Evolutionary conservation across 2,888 invertebrate species (phyloP).

Genomic region (Eristalis intricaria): DNA sequence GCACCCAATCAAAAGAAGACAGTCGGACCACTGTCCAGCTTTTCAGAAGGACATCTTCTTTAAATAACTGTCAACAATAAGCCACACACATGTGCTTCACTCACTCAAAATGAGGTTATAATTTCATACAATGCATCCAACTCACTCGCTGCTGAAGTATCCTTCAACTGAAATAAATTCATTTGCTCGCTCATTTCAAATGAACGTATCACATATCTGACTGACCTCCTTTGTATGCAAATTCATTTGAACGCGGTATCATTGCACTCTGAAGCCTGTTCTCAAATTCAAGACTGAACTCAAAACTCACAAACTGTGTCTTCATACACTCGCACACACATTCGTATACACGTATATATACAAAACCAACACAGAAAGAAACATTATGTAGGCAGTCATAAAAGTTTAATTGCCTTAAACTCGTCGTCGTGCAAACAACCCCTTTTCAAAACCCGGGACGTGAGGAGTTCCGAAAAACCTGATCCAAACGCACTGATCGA

Average conservation of each 20-base stretch:
- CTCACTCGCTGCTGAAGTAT: not conserved
- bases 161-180: slow-evolving; percentile 33
- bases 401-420: not conserved
- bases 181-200: slow-evolving; percentile 9
- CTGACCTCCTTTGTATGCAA: slow-evolving; percentile 42
- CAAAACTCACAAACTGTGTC: not conserved
- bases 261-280: not conserved
- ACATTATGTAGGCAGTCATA: not conserved
- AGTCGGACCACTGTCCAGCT: no score
- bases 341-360: not conserved
- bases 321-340: not conserved
- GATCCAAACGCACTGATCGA: not conserved
- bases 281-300: not conserved
- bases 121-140: not conserved
- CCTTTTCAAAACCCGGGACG: not conserved
- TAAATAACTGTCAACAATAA: no score
- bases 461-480: not conserved
- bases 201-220: slow-evolving; percentile 44
- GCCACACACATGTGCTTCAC: no score
- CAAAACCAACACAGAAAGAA: not conserved
- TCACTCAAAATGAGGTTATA: not conserved
- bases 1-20: no score
- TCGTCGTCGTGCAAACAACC: not conserved
- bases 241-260: not conserved
- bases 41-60: no score